These are phyloP conservation scores for Hipparchia sbordonii DNA, from an alignment of 2,888 invertebrate species.

Conservation along the genomic window DNA sequence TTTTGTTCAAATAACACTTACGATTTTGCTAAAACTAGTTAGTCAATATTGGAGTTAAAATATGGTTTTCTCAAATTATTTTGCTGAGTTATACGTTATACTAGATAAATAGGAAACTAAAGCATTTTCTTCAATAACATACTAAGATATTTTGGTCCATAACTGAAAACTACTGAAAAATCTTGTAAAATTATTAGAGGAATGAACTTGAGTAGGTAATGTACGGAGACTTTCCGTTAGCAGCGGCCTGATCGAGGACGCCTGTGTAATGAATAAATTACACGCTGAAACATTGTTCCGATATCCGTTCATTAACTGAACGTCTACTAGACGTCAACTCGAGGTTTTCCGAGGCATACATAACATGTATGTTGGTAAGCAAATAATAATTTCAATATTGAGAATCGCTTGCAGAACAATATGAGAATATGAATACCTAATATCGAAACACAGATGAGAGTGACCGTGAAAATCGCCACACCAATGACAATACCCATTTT, in stretches of 20 bases:
- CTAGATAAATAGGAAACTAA: background rate
- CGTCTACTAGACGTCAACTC: slow-evolving; percentile 57
- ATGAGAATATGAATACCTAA: slow-evolving; percentile 1
- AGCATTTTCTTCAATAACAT: background rate
- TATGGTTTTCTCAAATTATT: background rate
- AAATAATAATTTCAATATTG: slow-evolving; percentile 69
- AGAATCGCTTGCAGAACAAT: slow-evolving; percentile 58
- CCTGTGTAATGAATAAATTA: slow-evolving; percentile 82
- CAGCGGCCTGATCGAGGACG: slow-evolving; percentile 74
- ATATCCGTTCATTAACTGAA: slow-evolving; percentile 73
- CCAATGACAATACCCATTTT: slow-evolving; percentile 51
- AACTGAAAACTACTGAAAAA: background rate
- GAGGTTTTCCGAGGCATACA: slow-evolving; percentile 51
- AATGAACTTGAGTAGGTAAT: slow-evolving; percentile 36
- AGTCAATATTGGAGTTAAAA: background rate
- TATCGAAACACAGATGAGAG: slow-evolving; percentile 26
- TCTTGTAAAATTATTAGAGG: slow-evolving; percentile 4
- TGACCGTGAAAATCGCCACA: slow-evolving; percentile 61
- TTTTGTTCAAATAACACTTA: background rate
- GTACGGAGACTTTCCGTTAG: slow-evolving; percentile 74
- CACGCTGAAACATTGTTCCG: slow-evolving; percentile 81
- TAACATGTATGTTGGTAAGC: slow-evolving; percentile 28
- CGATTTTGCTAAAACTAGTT: background rate
- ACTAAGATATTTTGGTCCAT: background rate
- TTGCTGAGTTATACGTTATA: background rate